Conservation (phyloP, 2,888 invertebrate species). For the Asteroscopus sphinx region DNA sequence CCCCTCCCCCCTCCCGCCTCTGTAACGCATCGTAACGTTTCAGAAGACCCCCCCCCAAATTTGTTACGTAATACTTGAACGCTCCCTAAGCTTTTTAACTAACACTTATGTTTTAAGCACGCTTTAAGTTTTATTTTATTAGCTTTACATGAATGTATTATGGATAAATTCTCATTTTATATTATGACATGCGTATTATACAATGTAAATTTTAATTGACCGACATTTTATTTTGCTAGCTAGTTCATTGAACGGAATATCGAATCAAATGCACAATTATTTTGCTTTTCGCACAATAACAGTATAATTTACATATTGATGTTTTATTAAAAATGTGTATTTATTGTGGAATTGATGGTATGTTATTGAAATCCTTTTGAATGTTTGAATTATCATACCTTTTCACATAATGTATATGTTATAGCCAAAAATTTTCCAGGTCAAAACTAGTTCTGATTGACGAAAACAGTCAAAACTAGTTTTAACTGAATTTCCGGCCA, state of each 20-base stretch:
- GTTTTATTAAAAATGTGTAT: slow-evolving; percentile 26
- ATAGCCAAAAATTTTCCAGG: too few relatives aligned
- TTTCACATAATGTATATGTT: neutral
- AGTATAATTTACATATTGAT: slow-evolving; percentile 39
- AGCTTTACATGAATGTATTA: slow-evolving; percentile 61
- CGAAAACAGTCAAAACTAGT: too few relatives aligned
- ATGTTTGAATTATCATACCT: slow-evolving; percentile 16
- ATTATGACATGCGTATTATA: slow-evolving; percentile 59
- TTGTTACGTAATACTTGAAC: too few relatives aligned
- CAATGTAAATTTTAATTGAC: slow-evolving; percentile 54
- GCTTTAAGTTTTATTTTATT: slow-evolving; percentile 60
- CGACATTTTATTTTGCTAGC: slow-evolving; percentile 62
- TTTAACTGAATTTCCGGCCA: too few relatives aligned
- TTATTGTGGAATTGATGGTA: slow-evolving; percentile 51
- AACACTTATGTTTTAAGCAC: slow-evolving; percentile 61
- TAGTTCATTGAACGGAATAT: slow-evolving; percentile 60
- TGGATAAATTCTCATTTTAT: slow-evolving; percentile 58
- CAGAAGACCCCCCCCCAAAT: too few relatives aligned
- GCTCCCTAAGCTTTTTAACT: slow-evolving; percentile 60
- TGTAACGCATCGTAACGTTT: too few relatives aligned
- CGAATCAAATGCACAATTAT: slow-evolving; percentile 71
- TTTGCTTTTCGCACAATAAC: slow-evolving; percentile 66
- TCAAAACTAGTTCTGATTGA: too few relatives aligned
- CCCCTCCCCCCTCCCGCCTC: too few relatives aligned
- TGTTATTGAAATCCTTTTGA: slow-evolving; percentile 19